phyloP scores from a whole-genome alignment of 1,140 invertebrate genomes.

The Proales similis region DNA sequence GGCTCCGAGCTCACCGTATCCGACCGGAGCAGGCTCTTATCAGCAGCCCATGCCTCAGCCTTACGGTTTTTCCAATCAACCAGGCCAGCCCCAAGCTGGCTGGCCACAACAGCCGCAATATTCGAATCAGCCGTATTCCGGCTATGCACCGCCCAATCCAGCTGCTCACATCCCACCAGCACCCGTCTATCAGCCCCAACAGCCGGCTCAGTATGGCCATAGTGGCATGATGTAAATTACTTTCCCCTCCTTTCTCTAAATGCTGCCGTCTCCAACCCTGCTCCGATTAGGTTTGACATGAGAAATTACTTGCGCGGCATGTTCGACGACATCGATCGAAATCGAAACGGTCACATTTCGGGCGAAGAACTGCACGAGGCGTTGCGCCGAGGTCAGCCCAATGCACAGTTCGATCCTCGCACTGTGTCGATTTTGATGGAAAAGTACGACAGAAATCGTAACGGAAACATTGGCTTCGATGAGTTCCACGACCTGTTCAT shows the following conservation, averaged over 20 bases:
- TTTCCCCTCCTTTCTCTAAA: neutral
- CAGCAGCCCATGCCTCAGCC: too few relatives aligned
- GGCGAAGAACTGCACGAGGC: constrained; percentile 23
- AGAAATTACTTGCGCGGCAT: constrained; percentile 5
- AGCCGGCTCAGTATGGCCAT: neutral
- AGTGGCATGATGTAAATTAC: neutral
- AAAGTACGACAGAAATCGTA: constrained; percentile 16
- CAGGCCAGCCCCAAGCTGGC: too few relatives aligned
- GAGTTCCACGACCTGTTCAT: constrained; percentile 24
- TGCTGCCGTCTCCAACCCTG: constrained; percentile 5
- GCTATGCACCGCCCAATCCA: constrained; percentile 13
- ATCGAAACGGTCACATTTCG: constrained; percentile 15
- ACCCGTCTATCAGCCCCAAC: neutral
- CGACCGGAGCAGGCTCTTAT: too few relatives aligned
- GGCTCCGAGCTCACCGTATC: too few relatives aligned
- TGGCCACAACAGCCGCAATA: too few relatives aligned
- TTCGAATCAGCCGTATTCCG: neutral
- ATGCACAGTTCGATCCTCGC: constrained; percentile 24
- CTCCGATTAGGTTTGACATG: constrained; percentile 7
- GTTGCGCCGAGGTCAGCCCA: constrained; percentile 2
- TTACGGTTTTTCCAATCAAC: too few relatives aligned
- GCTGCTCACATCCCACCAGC: neutral
- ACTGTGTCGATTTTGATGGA: constrained; percentile 28
- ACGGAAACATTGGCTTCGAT: constrained; percentile 14
- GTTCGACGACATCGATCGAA: constrained; percentile 33